These are phyloP conservation scores for Desmophyllum pertusum DNA, from an alignment of 92 coral and sea anemone species.

Conservation along the genomic window DNA sequence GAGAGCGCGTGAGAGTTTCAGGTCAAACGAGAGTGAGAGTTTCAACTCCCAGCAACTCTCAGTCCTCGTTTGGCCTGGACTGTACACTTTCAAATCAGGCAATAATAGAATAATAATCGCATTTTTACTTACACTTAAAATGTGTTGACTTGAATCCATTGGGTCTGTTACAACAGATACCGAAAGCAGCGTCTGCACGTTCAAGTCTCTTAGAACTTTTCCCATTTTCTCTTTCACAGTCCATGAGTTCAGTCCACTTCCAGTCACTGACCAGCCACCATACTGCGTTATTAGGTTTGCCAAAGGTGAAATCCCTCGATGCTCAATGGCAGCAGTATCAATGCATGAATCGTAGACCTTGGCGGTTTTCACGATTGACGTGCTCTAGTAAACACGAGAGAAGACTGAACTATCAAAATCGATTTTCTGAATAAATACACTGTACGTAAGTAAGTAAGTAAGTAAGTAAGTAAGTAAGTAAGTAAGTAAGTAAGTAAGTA, in stretches of 20 bases:
- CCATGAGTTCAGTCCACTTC: slow-evolving; percentile 17
- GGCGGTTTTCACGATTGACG: slow-evolving; percentile 59
- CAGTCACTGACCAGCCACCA: slow-evolving; percentile 73
- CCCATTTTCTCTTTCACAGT: slow-evolving; percentile 55
- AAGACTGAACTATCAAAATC: background rate
- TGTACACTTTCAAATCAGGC: too few relatives aligned
- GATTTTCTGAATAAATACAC: too few relatives aligned
- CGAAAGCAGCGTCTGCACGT: slow-evolving; percentile 43
- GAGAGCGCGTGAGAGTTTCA: too few relatives aligned
- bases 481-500: too few relatives aligned
- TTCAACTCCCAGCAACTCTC: too few relatives aligned
- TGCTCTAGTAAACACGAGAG: slow-evolving; percentile 31
- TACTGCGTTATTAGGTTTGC: slow-evolving; percentile 43
- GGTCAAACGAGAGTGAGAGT: too few relatives aligned
- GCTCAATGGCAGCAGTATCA: slow-evolving; percentile 37
- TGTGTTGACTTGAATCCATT: slow-evolving; percentile 25
- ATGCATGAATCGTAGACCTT: slow-evolving; percentile 59
- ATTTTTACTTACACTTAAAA: slow-evolving; percentile 8
- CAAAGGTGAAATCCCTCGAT: slow-evolving; percentile 53
- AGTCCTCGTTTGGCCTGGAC: too few relatives aligned
- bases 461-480: too few relatives aligned
- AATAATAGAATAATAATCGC: background rate
- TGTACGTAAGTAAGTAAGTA: too few relatives aligned
- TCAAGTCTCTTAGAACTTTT: slow-evolving; percentile 38
- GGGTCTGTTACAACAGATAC: slow-evolving; percentile 25